Evolutionary conservation across 2,888 invertebrate species (phyloP).

Genomic region (Azorinus chamasolen): DNA sequence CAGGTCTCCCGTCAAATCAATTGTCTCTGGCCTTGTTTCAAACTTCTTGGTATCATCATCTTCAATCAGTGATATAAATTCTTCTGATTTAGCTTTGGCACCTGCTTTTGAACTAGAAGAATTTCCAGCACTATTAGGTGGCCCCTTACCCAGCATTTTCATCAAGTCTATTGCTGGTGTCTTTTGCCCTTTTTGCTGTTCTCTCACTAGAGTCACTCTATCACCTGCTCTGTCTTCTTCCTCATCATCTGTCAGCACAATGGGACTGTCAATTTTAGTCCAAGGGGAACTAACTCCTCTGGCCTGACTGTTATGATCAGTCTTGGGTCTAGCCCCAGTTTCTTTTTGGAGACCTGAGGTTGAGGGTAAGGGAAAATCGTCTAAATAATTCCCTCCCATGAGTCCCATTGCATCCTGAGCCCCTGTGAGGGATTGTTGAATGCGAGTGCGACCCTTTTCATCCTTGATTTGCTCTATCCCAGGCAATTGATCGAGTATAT

Average conservation of each 20-base stretch:
- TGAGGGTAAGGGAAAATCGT: no score
- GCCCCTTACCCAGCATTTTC: not conserved
- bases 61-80: conserved; percentile 30
- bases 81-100: not conserved
- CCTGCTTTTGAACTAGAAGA: not conserved
- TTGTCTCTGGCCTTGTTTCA: conserved; percentile 9
- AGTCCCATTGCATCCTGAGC: not conserved
- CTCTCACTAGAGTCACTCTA: not conserved
- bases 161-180: no score
- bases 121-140: not conserved
- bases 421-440: not conserved
- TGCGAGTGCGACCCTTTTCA: not conserved
- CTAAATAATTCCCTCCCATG: not conserved
- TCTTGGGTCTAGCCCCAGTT: no score
- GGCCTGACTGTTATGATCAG: no score
- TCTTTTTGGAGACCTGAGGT: no score
- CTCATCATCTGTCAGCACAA: not conserved
- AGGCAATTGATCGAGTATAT: conserved; percentile 30
- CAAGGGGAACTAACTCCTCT: no score
- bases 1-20: conserved; percentile 39
- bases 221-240: not conserved
- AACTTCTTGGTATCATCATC: conserved; percentile 10
- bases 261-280: not conserved
- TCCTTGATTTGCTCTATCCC: conserved; percentile 2
- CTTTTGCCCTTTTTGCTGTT: not conserved